Conservation (phyloP, 2,888 invertebrate genomes). For the Aphrophora alni region DNA sequence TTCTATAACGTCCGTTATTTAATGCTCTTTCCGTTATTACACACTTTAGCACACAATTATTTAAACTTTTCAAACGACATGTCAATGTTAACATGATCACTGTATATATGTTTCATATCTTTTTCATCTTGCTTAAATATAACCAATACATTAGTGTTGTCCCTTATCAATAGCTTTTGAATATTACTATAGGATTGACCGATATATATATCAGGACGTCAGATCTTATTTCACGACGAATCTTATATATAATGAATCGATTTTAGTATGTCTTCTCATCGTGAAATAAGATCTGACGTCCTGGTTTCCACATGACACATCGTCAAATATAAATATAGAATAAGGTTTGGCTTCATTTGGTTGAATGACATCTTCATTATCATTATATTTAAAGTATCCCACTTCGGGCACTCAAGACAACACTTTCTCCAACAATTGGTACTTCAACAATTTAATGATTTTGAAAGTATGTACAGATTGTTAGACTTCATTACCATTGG, state of each 20-base stretch:
- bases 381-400: conserved; percentile 11
- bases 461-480: not conserved
- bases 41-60: conserved; percentile 52
- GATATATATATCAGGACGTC: no score
- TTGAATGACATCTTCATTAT: not conserved
- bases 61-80: conserved; percentile 48
- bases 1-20: conserved; percentile 52
- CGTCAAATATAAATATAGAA: conserved; percentile 29
- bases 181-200: conserved; percentile 44
- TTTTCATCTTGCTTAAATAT: conserved; percentile 55
- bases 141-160: conserved; percentile 55
- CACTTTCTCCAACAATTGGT: conserved; percentile 24
- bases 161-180: conserved; percentile 55
- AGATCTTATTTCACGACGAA: no score
- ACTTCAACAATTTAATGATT: conserved; percentile 30
- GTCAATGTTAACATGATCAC: conserved; percentile 41
- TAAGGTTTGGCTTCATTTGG: conserved; percentile 25
- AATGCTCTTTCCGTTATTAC: conserved; percentile 51
- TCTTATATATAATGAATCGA: conserved; percentile 20
- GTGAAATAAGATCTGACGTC: conserved; percentile 26
- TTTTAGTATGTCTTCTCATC: conserved; percentile 29
- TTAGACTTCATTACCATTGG: no score
- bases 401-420: not conserved
- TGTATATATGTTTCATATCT: conserved; percentile 53
- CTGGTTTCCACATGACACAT: conserved; percentile 27